Conservation (phyloP, 2,113 vertebrate genomes). For the Picathartes gymnocephalus region DNA sequence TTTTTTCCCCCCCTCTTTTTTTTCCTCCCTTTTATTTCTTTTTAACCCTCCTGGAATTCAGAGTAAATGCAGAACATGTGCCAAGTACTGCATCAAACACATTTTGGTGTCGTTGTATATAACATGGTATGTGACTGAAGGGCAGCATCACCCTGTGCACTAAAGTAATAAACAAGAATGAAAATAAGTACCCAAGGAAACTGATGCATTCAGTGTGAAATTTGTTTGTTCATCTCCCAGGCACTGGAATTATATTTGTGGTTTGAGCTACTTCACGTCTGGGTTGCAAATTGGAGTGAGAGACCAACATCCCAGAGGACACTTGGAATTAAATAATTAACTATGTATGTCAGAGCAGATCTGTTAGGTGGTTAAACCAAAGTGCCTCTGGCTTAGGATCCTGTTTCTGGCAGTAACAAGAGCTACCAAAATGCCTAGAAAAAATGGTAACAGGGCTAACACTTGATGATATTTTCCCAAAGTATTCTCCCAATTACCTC, state of each 20-base stretch:
- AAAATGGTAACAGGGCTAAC: neutral
- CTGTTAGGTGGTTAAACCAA: neutral
- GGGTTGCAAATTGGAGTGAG: neutral
- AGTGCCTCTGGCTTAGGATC: neutral
- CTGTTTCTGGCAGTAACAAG: neutral
- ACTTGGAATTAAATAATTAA: neutral
- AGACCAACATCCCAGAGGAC: neutral
- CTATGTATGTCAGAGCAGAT: neutral
- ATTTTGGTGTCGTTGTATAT: neutral
- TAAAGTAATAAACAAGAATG: neutral
- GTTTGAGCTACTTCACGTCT: neutral
- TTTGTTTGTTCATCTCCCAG: neutral
- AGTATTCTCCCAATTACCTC: neutral
- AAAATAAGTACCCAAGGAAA: neutral
- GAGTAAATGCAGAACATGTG: neutral
- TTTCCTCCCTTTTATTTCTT: neutral
- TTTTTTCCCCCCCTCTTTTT: fast-evolving
- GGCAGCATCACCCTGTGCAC: neutral
- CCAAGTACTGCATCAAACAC: neutral
- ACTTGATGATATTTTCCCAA: neutral
- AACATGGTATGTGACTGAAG: neutral
- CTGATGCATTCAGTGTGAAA: neutral
- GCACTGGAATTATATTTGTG: neutral
- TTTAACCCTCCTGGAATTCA: neutral
- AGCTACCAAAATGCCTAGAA: neutral